Conservation (phyloP, 2,797 vertebrate species). For the Lepilemur septentrionalis region DNA sequence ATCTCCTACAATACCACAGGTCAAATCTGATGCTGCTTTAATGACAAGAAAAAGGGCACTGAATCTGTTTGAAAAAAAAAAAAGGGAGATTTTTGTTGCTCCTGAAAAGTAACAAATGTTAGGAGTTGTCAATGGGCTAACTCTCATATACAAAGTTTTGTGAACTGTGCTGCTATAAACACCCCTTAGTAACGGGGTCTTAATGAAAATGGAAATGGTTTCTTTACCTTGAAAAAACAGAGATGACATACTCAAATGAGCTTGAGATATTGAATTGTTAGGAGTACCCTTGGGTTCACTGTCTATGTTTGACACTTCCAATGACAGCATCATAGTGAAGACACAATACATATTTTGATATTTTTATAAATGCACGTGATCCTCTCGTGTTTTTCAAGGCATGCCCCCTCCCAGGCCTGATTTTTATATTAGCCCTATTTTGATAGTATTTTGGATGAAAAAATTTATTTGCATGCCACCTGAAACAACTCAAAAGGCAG, state of each 20-base stretch:
- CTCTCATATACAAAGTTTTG: not conserved
- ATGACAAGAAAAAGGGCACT: constrained; percentile 39
- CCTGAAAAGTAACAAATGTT: not conserved
- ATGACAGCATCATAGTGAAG: not conserved
- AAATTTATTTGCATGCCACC: not conserved
- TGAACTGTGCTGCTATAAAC: not conserved
- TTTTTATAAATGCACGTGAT: not conserved
- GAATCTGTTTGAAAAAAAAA: not conserved
- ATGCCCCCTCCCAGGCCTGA: not conserved
- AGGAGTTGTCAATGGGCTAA: not conserved
- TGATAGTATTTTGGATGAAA: constrained; percentile 22
- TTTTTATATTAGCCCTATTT: not conserved
- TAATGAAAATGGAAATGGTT: constrained; percentile 55
- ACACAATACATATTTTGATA: not conserved
- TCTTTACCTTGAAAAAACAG: constrained; percentile 37
- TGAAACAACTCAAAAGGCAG: constrained; percentile 2
- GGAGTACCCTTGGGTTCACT: not conserved
- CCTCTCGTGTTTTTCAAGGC: not conserved
- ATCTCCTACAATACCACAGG: constrained; percentile 12
- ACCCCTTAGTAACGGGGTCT: not conserved
- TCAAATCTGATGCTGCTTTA: not conserved
- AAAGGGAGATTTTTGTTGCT: not conserved
- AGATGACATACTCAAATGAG: not conserved
- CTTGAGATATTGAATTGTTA: not conserved
- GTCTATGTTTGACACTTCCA: not conserved